A percentile compares a stretch with the other conserved stretches of the same genome.
Evolutionary conservation across 2,888 invertebrate genomes (phyloP).

Genomic region (Synergus gifuensis): DNA sequence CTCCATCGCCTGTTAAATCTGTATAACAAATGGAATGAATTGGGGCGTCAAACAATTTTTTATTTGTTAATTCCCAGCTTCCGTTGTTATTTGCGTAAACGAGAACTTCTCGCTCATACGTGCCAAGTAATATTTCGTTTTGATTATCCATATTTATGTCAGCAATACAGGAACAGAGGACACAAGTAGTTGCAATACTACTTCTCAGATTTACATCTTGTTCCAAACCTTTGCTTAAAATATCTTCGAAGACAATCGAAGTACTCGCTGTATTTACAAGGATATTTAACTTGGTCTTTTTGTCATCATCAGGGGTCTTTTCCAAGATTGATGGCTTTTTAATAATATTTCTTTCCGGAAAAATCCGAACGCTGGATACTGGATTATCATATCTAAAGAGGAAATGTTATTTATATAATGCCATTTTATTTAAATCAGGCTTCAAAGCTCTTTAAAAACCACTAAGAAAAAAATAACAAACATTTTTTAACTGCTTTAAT

Average conservation of each 20-base stretch:
- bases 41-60: conserved; percentile 81
- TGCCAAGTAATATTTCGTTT: conserved; percentile 85
- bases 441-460: background rate
- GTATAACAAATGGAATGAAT: conserved; percentile 81
- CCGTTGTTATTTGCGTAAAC: conserved; percentile 78
- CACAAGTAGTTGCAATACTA: conserved; percentile 80
- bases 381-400: conserved; percentile 78
- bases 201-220: conserved; percentile 77
- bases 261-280: conserved; percentile 23
- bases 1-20: conserved; percentile 84
- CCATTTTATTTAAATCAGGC: background rate
- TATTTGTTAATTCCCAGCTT: conserved; percentile 78
- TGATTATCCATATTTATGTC: conserved; percentile 86
- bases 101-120: conserved; percentile 82
- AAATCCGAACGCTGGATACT: conserved; percentile 80
- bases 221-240: conserved; percentile 78
- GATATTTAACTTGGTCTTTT: conserved; percentile 35
- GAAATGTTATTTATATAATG: background rate
- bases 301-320: conserved; percentile 49
- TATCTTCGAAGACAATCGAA: conserved; percentile 73
- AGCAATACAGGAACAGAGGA: conserved; percentile 82
- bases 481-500: background rate
- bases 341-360: conserved; percentile 68
- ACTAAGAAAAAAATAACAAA: background rate
- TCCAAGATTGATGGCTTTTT: conserved; percentile 65